A percentile compares a stretch with the other conserved stretches of the same genome.
Conservation (phyloP, 2,797 vertebrate genomes). For the Parauchenoglanis punctatus region DNA sequence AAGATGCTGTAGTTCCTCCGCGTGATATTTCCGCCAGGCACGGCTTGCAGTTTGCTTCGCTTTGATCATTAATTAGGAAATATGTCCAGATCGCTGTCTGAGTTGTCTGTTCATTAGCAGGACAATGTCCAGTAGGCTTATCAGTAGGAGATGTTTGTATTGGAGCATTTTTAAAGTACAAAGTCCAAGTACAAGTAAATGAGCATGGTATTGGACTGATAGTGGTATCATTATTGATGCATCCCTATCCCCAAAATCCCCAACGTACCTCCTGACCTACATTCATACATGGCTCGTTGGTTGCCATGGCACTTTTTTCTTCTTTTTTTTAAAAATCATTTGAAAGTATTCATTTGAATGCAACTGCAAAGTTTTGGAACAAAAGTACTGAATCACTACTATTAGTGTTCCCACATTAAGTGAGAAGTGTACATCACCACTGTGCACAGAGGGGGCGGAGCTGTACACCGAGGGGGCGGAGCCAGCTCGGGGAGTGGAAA, state of each 20-base stretch:
- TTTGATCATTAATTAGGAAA: not conserved
- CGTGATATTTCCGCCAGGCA: not conserved
- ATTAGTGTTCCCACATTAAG: not conserved
- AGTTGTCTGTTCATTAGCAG: not conserved
- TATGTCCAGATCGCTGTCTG: not conserved
- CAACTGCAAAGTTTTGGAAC: not conserved
- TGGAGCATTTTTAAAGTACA: not conserved
- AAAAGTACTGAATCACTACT: too few relatives aligned
- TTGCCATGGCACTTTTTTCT: not conserved
- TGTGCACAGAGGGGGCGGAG: too few relatives aligned
- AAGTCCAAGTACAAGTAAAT: not conserved
- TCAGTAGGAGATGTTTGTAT: not conserved
- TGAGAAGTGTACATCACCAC: too few relatives aligned
- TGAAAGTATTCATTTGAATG: not conserved
- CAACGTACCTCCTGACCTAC: not conserved
- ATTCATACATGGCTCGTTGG: not conserved
- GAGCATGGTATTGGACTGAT: not conserved
- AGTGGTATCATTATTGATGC: not conserved
- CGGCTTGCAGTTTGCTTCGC: not conserved
- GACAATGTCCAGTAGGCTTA: not conserved
- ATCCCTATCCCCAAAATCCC: not conserved
- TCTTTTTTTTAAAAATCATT: not conserved
- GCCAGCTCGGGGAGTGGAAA: not conserved
- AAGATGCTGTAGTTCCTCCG: not conserved
- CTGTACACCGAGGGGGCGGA: not conserved